These are phyloP conservation scores for Bettongia penicillata DNA, from an alignment of 2,113 vertebrate genomes.

Conservation along the genomic window DNA sequence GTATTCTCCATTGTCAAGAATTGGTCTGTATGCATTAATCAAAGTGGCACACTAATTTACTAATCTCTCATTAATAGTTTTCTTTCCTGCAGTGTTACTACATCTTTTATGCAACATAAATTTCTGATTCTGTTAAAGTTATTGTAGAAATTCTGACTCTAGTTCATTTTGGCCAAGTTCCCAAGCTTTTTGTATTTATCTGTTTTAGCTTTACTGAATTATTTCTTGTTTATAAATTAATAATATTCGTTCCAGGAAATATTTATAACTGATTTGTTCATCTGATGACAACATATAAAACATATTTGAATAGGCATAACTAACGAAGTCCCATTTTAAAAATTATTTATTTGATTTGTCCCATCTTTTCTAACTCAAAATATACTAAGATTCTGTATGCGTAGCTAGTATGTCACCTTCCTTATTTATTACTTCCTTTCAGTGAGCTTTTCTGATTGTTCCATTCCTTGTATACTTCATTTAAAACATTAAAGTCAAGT, in stretches of 20 bases:
- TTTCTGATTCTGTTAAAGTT: conserved; percentile 15
- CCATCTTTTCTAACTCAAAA: background rate
- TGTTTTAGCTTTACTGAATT: background rate
- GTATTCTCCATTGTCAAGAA: conserved; percentile 34
- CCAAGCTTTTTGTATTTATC: conserved; percentile 32
- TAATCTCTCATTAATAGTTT: background rate
- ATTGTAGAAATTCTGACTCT: conserved; percentile 3
- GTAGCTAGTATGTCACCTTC: background rate
- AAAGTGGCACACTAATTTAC: conserved; percentile 16
- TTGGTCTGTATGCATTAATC: conserved; percentile 11
- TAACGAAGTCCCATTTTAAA: background rate
- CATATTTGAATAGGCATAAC: conserved; percentile 1
- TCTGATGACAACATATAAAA: background rate
- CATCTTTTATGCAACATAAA: background rate
- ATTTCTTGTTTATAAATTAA: conserved; percentile 19
- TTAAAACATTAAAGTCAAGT: conserved; percentile 25
- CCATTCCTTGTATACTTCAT: conserved; percentile 29
- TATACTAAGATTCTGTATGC: background rate
- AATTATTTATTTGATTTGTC: conserved; percentile 30
- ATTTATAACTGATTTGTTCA: conserved; percentile 7
- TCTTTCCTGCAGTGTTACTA: background rate
- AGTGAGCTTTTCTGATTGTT: conserved; percentile 12
- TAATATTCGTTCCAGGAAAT: conserved; percentile 13
- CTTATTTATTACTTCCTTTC: conserved; percentile 4
- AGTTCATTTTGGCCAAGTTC: background rate